These are phyloP conservation scores for Lontra canadensis DNA, from an alignment of 2,113 vertebrate genomes.

Conservation along the genomic window DNA sequence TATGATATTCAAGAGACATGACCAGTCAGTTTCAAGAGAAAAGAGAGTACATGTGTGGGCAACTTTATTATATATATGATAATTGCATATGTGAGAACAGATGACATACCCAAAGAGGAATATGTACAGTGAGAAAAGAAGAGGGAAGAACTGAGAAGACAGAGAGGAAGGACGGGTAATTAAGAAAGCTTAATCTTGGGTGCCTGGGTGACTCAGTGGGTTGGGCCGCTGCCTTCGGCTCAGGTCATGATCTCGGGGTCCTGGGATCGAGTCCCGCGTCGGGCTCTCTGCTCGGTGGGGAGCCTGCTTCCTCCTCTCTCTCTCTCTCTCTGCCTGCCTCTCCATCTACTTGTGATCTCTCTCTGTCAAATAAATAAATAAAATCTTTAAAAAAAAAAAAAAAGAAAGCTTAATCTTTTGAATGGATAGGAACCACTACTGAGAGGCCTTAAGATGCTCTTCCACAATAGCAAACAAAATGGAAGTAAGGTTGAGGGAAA, in stretches of 20 bases:
- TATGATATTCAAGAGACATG: neutral
- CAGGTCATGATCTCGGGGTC: too few relatives aligned
- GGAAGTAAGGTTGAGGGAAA: neutral
- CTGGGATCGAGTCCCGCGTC: too few relatives aligned
- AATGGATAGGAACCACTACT: neutral
- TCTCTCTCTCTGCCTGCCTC: too few relatives aligned
- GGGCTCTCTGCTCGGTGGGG: too few relatives aligned
- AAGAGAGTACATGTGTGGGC: neutral
- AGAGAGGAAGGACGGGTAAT: neutral
- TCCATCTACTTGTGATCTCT: too few relatives aligned
- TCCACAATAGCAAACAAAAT: neutral
- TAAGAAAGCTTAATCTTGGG: neutral
- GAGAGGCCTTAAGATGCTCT: neutral
- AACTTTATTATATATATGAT: neutral
- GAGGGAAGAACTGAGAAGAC: neutral
- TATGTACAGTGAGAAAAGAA: neutral
- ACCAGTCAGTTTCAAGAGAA: neutral
- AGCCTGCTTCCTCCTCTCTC: too few relatives aligned
- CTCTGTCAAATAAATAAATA: too few relatives aligned
- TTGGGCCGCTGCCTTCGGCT: too few relatives aligned
- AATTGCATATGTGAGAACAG: neutral
- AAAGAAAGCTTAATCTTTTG: neutral
- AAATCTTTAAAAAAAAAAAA: too few relatives aligned
- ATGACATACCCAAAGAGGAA: neutral
- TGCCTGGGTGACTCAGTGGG: too few relatives aligned